A percentile compares a stretch with the other conserved stretches of the same genome.
Conservation (phyloP, 1,140 invertebrate genomes). For the Drosophila hydei region DNA sequence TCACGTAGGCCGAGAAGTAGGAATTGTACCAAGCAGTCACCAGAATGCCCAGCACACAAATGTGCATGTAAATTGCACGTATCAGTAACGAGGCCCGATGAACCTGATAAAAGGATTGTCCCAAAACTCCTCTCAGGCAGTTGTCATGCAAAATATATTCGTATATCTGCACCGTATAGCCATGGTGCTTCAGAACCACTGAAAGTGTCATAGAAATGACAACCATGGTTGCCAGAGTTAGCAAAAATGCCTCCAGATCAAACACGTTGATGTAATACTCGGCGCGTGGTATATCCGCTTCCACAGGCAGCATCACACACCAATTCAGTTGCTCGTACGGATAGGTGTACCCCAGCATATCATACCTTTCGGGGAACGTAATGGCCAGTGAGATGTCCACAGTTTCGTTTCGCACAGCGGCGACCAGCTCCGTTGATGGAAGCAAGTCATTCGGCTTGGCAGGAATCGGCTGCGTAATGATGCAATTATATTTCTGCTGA, state of each 20-base stretch:
- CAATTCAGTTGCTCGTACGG: conserved; percentile 69
- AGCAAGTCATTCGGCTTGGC: conserved; percentile 21
- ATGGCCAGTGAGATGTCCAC: conserved; percentile 65
- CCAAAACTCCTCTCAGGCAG: conserved; percentile 66
- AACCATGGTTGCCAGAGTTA: conserved; percentile 44
- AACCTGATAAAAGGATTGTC: conserved; percentile 69
- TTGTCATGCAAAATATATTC: conserved; percentile 68
- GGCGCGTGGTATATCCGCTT: conserved; percentile 61
- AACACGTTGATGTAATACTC: conserved; percentile 72
- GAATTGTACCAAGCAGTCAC: conserved; percentile 76
- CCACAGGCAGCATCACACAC: conserved; percentile 71
- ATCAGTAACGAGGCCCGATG: conserved; percentile 48
- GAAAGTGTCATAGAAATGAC: conserved; percentile 49
- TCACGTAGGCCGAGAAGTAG: conserved; percentile 74
- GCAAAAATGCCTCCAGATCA: conserved; percentile 57
- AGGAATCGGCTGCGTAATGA: conserved; percentile 45
- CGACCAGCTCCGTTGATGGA: conserved; percentile 51
- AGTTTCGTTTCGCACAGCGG: conserved; percentile 57
- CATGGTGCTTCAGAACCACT: conserved; percentile 47
- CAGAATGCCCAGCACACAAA: conserved; percentile 68
- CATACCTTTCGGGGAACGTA: conserved; percentile 55
- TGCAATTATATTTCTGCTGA: conserved; percentile 58
- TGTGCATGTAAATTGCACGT: conserved; percentile 67
- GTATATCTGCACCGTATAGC: conserved; percentile 42
- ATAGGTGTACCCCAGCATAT: conserved; percentile 48